phyloP scores from a whole-genome alignment of 2,888 invertebrate species.

The Brachypalpus laphriformis region DNA sequence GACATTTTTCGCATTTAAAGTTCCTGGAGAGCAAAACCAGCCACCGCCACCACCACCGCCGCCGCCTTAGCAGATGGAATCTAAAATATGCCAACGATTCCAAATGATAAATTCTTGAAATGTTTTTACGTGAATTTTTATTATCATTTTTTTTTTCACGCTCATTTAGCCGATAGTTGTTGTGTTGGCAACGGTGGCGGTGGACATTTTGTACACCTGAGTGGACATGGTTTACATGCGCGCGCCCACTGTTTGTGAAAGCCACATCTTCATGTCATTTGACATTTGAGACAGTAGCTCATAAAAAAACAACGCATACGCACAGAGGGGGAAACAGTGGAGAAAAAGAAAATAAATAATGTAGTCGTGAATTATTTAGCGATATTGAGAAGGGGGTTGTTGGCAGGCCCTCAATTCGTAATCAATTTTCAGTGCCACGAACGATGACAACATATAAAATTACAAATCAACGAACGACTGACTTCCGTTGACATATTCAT shows the following conservation, averaged over 20 bases:
- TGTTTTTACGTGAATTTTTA: slow-evolving; percentile 68
- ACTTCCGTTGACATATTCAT: slow-evolving; percentile 56
- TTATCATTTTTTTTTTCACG: slow-evolving; percentile 60
- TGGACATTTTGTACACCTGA: slow-evolving; percentile 68
- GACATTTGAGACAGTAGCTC: slow-evolving; percentile 48
- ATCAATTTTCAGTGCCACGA: slow-evolving; percentile 70
- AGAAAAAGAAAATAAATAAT: slow-evolving; percentile 51
- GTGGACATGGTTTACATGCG: slow-evolving; percentile 57
- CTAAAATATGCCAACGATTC: slow-evolving; percentile 72
- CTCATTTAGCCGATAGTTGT: slow-evolving; percentile 52
- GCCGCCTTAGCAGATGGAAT: slow-evolving; percentile 65
- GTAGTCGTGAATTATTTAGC: slow-evolving; percentile 59
- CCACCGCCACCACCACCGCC: not conserved
- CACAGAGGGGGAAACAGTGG: not conserved
- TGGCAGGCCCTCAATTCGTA: slow-evolving; percentile 51
- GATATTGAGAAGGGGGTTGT: slow-evolving; percentile 6
- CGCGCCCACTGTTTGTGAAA: slow-evolving; percentile 56
- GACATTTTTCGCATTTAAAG: slow-evolving; percentile 32
- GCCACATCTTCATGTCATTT: slow-evolving; percentile 56
- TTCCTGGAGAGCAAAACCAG: slow-evolving; percentile 43
- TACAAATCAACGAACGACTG: slow-evolving; percentile 66
- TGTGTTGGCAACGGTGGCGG: slow-evolving; percentile 30
- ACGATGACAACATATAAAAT: slow-evolving; percentile 68
- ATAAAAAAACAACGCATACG: slow-evolving; percentile 11
- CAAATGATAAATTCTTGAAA: slow-evolving; percentile 71